A percentile compares a stretch with the other conserved stretches of the same genome.
Evolutionary conservation across 2,113 vertebrate species (phyloP).

Genomic region (Stigmatopora nigra): DNA sequence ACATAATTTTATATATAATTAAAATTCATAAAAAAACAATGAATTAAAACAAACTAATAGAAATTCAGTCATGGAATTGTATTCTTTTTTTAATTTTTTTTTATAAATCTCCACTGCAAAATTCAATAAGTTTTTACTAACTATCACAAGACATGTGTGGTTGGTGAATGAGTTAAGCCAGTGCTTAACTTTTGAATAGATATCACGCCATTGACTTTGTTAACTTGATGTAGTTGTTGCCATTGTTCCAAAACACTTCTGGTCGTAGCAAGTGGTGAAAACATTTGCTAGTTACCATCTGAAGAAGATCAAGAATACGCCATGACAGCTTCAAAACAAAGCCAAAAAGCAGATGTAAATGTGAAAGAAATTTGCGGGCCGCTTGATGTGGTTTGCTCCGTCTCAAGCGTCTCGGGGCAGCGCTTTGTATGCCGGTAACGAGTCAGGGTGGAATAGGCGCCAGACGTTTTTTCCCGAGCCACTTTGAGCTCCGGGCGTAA

Average conservation of each 20-base stretch:
- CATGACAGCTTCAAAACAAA: constrained; percentile 47
- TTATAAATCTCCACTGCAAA: no score
- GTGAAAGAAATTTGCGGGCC: constrained; percentile 53
- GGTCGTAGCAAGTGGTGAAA: constrained; percentile 37
- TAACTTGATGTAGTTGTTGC: constrained; percentile 13
- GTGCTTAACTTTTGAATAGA: no score
- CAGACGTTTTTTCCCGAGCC: constrained; percentile 47
- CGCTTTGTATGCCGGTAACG: constrained; percentile 59
- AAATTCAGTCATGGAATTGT: no score
- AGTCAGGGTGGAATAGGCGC: constrained; percentile 63
- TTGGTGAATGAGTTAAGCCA: no score
- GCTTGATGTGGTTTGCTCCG: constrained; percentile 53
- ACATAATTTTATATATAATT: no score
- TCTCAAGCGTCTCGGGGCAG: constrained; percentile 51
- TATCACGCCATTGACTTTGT: not conserved
- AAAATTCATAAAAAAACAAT: no score
- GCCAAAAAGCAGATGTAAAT: constrained; percentile 52
- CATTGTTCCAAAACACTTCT: constrained; percentile 38
- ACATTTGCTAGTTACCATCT: constrained; percentile 26
- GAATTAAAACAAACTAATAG: no score
- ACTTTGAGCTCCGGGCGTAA: constrained; percentile 51
- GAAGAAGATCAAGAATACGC: constrained; percentile 48
- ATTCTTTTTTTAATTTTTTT: no score
- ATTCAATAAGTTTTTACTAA: no score
- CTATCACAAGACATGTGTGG: no score